Conservation (phyloP, 2,113 vertebrate genomes). For the Mormyrus iriodes region DNA sequence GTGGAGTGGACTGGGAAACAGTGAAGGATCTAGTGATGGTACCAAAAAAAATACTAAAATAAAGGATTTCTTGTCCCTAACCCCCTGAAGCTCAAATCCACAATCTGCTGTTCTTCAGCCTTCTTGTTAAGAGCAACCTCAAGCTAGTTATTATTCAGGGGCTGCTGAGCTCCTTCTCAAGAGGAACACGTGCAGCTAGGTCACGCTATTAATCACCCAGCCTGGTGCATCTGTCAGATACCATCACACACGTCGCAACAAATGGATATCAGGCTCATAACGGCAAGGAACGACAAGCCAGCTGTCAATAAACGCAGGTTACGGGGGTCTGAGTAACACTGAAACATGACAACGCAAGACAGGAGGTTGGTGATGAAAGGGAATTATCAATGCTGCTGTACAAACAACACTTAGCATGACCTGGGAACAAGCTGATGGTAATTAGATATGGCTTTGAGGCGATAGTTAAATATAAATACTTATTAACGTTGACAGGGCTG, state of each 20-base stretch:
- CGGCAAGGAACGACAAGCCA: slow-evolving; percentile 42
- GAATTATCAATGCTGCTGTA: not conserved
- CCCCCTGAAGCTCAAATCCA: slow-evolving; percentile 91
- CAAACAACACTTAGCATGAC: not conserved
- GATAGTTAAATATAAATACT: not conserved
- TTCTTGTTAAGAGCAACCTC: slow-evolving; percentile 99
- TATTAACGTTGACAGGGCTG: not conserved
- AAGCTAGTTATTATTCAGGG: slow-evolving; percentile 99
- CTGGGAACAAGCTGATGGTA: not conserved
- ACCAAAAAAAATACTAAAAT: slow-evolving; percentile 71
- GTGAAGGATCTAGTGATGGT: slow-evolving; percentile 78
- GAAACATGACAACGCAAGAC: slow-evolving; percentile 82
- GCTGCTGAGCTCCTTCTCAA: slow-evolving; percentile 81
- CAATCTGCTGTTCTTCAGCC: slow-evolving; percentile 65
- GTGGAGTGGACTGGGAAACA: slow-evolving; percentile 58
- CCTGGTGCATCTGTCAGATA: slow-evolving; percentile 91
- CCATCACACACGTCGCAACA: slow-evolving; percentile 98
- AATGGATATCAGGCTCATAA: slow-evolving; percentile 85
- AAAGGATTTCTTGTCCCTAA: slow-evolving; percentile 49
- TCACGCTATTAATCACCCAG: slow-evolving; percentile 99
- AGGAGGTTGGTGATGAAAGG: slow-evolving; percentile 37
- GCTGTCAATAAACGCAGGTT: slow-evolving; percentile 92
- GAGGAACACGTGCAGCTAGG: slow-evolving; percentile 92
- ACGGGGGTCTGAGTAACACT: slow-evolving; percentile 78
- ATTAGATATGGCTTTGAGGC: not conserved